Base-by-base conservation (phyloP, 2,888 invertebrate species). In the Charanyca ferruginea region DNA sequence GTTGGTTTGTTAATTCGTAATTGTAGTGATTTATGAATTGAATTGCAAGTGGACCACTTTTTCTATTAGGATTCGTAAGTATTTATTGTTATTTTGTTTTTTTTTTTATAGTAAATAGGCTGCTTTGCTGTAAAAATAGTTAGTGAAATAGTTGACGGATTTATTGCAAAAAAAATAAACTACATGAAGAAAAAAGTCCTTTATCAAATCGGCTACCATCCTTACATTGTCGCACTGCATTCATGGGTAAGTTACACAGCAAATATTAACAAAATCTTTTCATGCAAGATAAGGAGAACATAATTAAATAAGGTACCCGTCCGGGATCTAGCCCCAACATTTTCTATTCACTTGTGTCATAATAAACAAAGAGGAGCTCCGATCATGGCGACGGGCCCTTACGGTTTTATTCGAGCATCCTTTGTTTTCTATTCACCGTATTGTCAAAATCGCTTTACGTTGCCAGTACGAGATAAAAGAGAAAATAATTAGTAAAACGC, bases 321-420 rank as follows among this genome's bases (percentile, higher is more conserved):
- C 59, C 38, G 45, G 22, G 60, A 47, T 53, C 57, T 65, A 65
- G 61, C 25, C 9, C 25, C 38, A 77, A 49, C 51, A 53, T 79
- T 60, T 60, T 60, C 48, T 71, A 74, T 70, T 83, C 62, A 77
- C 69, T 64, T 55, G 61, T 66, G 58, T 80, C 73, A 49, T 81
- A 80, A 85, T 85, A 86, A 89, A 92, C 91, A 92, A 93, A 92
- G 91, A 87, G n/a, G 87, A 86, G 87, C 89, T 87, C 85, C 85
- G 80, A 79, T 85, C 88, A 89, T 87, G 84, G 88, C 85, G 83
- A 84, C 83, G 82, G 84, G 83, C 81, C 83, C 84, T 88, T 85
- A 85, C 84, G 85, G 90, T 90, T 93, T 89, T 88, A 89, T 90
- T 90, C 87, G 73, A 80, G 79, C 78, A 71, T 85, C 88, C 88